Base-by-base conservation (phyloP, 2,113 vertebrate species). In the Leiothrix lutea region DNA sequence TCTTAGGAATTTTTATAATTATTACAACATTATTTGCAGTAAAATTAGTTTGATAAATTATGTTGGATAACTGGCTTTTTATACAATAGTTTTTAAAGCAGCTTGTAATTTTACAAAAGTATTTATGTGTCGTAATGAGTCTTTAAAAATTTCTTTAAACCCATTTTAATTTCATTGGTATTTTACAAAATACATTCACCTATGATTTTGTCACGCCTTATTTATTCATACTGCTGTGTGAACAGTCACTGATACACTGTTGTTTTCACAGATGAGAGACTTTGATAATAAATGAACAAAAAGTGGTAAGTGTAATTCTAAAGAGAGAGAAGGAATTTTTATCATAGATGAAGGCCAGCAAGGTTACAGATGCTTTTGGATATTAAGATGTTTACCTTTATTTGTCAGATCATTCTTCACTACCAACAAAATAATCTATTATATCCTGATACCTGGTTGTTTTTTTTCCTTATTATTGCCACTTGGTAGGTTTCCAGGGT, bases 371-470 rank as follows among this genome's bases (percentile, higher is more conserved):
- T 51, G 9, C 1, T 62, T 82, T 38, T 22, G 8, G 26, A 16
- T 66, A 51, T 57, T 75, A 61, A 87, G 87, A 51, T 12, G 8
- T 5, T 35, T 73, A 53, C 8, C 6, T 72, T 86, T 48, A 53
- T 75, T 67, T 72, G 4, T 75, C 16, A 85, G 20, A 22, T 31
- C 2, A 38, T 83, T 80, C 50, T 70, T 86, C 26, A 33, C 7
- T 65, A 28, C 28, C 40, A 11, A 12, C 8, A 94, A 81, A 84
- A 72, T 13, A 64, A 73, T 61, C 20, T 33, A 26, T 25, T 50
- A 9, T 0, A 3, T 84, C 13, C 5, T n/a, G 15, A 19, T 40
- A 54, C 1, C 7, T 65, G 17, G 10, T 6, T 12, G 20, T 22
- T 79, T 58, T 40, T 40, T 36, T 3, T n/a, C 3, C 21, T 67